Percentiles rank a stretch among this genome's conserved stretches.
phyloP scores from a whole-genome alignment of 1,140 invertebrate genomes.

The Diorhabda elongata region DNA sequence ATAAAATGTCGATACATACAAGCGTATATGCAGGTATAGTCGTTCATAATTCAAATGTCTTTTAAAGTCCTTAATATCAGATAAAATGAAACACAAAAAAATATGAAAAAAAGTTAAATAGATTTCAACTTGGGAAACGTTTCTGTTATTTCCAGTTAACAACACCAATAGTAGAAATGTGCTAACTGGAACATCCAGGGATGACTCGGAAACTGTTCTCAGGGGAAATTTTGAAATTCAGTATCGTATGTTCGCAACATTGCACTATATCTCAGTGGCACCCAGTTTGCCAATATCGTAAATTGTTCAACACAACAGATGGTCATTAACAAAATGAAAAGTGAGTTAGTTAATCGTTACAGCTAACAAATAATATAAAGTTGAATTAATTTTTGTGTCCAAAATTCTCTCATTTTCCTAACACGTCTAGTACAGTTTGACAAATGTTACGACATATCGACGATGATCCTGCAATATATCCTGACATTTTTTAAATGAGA shows the following conservation, averaged over 20 bases:
- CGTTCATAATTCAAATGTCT: too few species aligned
- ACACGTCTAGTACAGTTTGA: too few species aligned
- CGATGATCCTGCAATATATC: too few species aligned
- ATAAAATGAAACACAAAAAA: not conserved
- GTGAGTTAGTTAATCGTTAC: not conserved
- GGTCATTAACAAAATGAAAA: constrained; percentile 1
- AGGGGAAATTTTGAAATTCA: constrained; percentile 15
- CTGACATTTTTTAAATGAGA: too few species aligned
- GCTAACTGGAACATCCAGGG: constrained; percentile 8
- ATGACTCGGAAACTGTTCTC: constrained; percentile 15
- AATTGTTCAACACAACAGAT: constrained; percentile 8
- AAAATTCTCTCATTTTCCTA: too few species aligned
- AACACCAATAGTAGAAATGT: constrained; percentile 1
- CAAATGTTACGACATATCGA: too few species aligned
- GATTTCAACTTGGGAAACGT: not conserved
- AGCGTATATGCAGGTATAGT: too few species aligned
- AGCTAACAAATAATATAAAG: too few species aligned
- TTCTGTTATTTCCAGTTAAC: not conserved
- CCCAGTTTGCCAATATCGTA: constrained; percentile 13
- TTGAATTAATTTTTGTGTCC: too few species aligned
- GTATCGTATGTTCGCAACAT: constrained; percentile 6
- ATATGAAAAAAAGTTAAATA: not conserved
- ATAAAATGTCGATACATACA: too few species aligned
- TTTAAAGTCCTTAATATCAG: too few species aligned
- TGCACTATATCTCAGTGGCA: constrained; percentile 9